phyloP scores from a whole-genome alignment of 2,888 invertebrate genomes.

The Drosophila eohydei region DNA sequence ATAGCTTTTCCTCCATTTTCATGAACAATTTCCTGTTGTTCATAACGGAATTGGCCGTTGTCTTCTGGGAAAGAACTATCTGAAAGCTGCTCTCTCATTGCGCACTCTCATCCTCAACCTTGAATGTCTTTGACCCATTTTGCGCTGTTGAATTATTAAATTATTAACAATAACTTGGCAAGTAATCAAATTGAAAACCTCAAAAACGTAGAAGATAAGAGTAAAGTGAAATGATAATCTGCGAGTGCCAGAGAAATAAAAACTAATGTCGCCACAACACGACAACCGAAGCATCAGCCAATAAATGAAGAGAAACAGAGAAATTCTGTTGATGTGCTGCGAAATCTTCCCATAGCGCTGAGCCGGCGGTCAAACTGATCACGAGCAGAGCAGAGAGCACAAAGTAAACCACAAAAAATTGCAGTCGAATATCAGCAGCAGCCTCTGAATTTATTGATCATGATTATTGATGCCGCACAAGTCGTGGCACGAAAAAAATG shows the following conservation, averaged over 20 bases:
- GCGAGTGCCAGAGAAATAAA: slow-evolving; percentile 35
- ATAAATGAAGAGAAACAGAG: slow-evolving; percentile 19
- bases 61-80: slow-evolving; percentile 40
- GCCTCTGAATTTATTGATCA: slow-evolving; percentile 74
- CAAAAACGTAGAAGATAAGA: slow-evolving; percentile 2
- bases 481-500: slow-evolving; percentile 63
- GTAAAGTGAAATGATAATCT: slow-evolving; percentile 64
- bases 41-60: slow-evolving; percentile 50
- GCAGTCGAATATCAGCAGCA: slow-evolving; percentile 52
- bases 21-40: slow-evolving; percentile 57
- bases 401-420: slow-evolving; percentile 18
- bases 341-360: slow-evolving; percentile 70
- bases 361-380: slow-evolving; percentile 67
- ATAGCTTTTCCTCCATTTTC: slow-evolving; percentile 56
- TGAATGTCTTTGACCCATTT: slow-evolving; percentile 54
- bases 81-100: slow-evolving; percentile 14
- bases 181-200: slow-evolving; percentile 63
- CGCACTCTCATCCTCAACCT: slow-evolving; percentile 2
- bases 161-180: slow-evolving; percentile 56
- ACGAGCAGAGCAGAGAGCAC: slow-evolving; percentile 50
- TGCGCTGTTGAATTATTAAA: slow-evolving; percentile 46
- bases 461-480: slow-evolving; percentile 76
- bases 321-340: slow-evolving; percentile 46
- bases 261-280: slow-evolving; percentile 70
- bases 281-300: slow-evolving; percentile 34